Conservation (phyloP, 2,888 invertebrate species). For the Salticus scenicus region DNA sequence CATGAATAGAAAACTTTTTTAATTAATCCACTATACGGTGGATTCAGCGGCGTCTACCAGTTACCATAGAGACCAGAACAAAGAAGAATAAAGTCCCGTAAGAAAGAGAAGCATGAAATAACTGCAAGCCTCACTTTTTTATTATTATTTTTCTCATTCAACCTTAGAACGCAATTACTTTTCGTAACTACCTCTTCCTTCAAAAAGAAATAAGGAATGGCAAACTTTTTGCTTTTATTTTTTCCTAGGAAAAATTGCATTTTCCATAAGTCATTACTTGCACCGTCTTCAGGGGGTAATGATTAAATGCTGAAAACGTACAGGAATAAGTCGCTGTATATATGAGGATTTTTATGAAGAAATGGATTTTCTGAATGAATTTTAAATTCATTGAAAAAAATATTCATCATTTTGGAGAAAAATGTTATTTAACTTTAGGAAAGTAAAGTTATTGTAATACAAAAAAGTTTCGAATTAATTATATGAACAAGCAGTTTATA, state of each 20-base stretch:
- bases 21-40: slow-evolving; percentile 65
- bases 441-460: too few species aligned
- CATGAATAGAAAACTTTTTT: slow-evolving; percentile 70
- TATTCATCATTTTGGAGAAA: too few species aligned
- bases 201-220: slow-evolving; percentile 33
- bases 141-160: slow-evolving; percentile 10
- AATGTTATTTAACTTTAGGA: too few species aligned
- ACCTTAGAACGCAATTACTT: slow-evolving; percentile 63
- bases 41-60: slow-evolving; percentile 49
- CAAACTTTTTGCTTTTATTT: slow-evolving; percentile 53
- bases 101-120: slow-evolving; percentile 59
- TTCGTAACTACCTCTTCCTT: slow-evolving; percentile 58
- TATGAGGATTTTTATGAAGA: too few species aligned
- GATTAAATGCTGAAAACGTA: slow-evolving; percentile 21
- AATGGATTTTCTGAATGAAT: too few species aligned
- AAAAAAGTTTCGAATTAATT: too few species aligned
- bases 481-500: too few species aligned
- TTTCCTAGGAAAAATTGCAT: slow-evolving; percentile 42
- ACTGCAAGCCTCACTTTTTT: slow-evolving; percentile 30
- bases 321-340: too few species aligned
- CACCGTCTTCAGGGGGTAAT: slow-evolving; percentile 40
- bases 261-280: slow-evolving; percentile 54
- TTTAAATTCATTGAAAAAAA: too few species aligned
- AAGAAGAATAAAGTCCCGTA: slow-evolving; percentile 35
- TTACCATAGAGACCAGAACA: slow-evolving; percentile 57